These are phyloP conservation scores for Philereme vetulata DNA, from an alignment of 2,888 invertebrate genomes.

Conservation along the genomic window DNA sequence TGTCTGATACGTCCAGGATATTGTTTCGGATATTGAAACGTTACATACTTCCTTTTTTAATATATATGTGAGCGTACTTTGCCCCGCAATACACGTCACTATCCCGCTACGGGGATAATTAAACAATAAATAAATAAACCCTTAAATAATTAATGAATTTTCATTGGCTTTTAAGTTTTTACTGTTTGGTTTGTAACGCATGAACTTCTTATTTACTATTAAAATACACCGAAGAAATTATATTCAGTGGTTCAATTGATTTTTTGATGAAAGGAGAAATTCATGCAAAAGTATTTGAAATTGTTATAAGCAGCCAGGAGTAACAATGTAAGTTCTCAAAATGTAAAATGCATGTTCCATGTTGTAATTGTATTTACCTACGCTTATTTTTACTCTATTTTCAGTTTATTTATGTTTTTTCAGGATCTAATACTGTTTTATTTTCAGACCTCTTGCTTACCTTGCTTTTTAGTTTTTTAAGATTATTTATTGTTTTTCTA, in stretches of 20 bases:
- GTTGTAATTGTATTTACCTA: slow-evolving; percentile 27
- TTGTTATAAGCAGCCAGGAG: slow-evolving; percentile 59
- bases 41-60: slow-evolving; percentile 72
- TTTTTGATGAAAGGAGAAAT: slow-evolving; percentile 11
- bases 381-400: slow-evolving; percentile 26
- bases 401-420: slow-evolving; percentile 31
- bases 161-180: slow-evolving; percentile 32
- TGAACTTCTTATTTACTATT: slow-evolving; percentile 7
- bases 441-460: slow-evolving; percentile 25
- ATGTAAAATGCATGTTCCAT: slow-evolving; percentile 33
- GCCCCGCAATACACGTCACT: slow-evolving; percentile 69
- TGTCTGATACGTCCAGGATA: slow-evolving; percentile 39
- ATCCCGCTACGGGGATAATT: slow-evolving; percentile 69
- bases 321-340: slow-evolving; percentile 58
- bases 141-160: slow-evolving; percentile 41
- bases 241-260: not conserved
- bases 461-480: slow-evolving; percentile 19
- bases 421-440: slow-evolving; percentile 14
- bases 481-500: slow-evolving; percentile 17
- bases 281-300: slow-evolving; percentile 9
- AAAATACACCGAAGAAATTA: not conserved
- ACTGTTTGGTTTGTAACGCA: slow-evolving; percentile 7
- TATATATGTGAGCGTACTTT: slow-evolving; percentile 74
- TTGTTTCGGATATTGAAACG: slow-evolving; percentile 73
- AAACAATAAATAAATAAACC: slow-evolving; percentile 75